phyloP scores from a whole-genome alignment of 2,888 invertebrate species.

The Acanthococcus lagerstroemiae region DNA sequence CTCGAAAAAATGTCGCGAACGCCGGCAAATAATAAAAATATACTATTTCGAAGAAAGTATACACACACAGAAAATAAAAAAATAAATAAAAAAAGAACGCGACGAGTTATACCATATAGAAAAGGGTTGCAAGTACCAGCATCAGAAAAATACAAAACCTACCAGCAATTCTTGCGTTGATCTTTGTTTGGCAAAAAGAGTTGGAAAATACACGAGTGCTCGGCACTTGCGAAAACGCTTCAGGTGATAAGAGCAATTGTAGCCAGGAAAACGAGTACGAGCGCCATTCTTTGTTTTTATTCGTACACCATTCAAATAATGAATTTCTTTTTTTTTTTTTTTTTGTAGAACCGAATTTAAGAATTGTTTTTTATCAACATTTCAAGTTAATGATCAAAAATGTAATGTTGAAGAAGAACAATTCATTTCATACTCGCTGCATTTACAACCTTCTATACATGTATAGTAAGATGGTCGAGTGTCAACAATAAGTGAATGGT shows the following conservation, averaged over 20 bases:
- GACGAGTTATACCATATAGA: background rate
- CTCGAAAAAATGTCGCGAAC: constrained; percentile 26
- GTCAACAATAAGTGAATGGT: too few species aligned
- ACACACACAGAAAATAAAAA: background rate
- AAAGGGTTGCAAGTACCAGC: constrained; percentile 29
- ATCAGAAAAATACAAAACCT: constrained; percentile 24
- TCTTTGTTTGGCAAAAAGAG: constrained; percentile 26
- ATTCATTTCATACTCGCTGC: background rate
- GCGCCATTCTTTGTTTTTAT: constrained; percentile 21
- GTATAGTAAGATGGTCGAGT: too few species aligned
- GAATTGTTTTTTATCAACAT: constrained; percentile 24
- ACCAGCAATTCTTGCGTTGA: constrained; percentile 21
- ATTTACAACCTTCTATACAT: too few species aligned
- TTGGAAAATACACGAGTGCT: constrained; percentile 21
- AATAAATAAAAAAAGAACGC: background rate
- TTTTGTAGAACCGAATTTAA: constrained; percentile 24
- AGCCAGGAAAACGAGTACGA: constrained; percentile 22
- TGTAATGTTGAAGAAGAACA: constrained; percentile 5
- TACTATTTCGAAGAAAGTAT: background rate
- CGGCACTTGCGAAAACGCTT: constrained; percentile 25
- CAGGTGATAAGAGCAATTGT: constrained; percentile 30
- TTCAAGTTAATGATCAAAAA: constrained; percentile 28
- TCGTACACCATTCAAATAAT: constrained; percentile 21
- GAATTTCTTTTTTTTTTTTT: constrained; percentile 16
- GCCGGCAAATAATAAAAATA: constrained; percentile 27